These are phyloP conservation scores for Sinocyclocheilus rhinocerous DNA, from an alignment of 2,113 vertebrate genomes.

Conservation along the genomic window DNA sequence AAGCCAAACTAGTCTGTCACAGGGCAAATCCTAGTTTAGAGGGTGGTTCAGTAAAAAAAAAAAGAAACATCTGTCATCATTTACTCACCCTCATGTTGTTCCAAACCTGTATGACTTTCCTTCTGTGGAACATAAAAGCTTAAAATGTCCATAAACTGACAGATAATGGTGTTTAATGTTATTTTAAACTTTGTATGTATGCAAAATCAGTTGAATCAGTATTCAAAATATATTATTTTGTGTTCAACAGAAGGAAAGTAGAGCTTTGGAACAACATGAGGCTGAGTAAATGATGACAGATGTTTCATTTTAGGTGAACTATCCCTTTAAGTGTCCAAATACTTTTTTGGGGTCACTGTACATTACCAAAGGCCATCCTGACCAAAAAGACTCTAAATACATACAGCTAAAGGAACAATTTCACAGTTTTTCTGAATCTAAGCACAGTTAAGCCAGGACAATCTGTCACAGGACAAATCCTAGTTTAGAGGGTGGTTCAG, in stretches of 20 bases:
- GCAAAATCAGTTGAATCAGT: not conserved
- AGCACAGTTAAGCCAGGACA: not conserved
- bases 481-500: not conserved
- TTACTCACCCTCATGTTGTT: not conserved
- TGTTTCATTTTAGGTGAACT: not conserved
- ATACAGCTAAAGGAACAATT: conserved; percentile 24
- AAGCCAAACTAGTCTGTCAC: not conserved
- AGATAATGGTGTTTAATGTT: not conserved
- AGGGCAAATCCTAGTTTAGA: not conserved
- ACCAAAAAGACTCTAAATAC: conserved; percentile 3
- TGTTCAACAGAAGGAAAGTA: not conserved
- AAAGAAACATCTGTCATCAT: not conserved
- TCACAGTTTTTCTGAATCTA: not conserved
- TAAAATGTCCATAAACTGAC: not conserved
- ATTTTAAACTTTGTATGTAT: not conserved
- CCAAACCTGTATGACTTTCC: not conserved
- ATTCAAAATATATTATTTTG: not conserved
- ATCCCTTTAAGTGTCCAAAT: not conserved
- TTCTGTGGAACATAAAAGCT: not conserved
- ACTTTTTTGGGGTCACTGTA: not conserved
- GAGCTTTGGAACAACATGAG: not conserved
- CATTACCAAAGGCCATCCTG: conserved; percentile 7
- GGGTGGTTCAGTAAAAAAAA: not conserved
- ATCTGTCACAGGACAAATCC: not conserved
- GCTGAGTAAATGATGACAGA: not conserved